These are phyloP conservation scores for Halcyon smyrnensis DNA, from an alignment of 2,797 vertebrate genomes.

Conservation along the genomic window DNA sequence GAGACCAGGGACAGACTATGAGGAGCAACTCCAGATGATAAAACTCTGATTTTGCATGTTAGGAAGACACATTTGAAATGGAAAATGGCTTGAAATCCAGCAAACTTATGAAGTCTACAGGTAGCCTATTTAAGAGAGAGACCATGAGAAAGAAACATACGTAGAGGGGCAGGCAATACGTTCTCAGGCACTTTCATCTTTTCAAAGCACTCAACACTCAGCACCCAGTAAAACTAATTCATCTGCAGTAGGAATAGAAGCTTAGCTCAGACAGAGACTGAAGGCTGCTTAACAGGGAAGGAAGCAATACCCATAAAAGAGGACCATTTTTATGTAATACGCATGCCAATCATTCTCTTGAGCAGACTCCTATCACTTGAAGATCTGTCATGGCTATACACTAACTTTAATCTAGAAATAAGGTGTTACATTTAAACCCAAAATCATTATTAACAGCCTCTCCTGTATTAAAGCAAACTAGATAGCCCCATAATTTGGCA, in stretches of 20 bases:
- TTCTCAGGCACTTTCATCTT: neutral
- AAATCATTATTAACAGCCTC: neutral
- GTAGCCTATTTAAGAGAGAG: neutral
- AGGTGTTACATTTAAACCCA: conserved; percentile 1
- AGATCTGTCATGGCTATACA: neutral
- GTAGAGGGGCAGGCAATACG: neutral
- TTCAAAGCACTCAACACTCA: neutral
- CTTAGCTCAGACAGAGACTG: neutral
- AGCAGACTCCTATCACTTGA: neutral
- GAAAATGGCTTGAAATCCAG: neutral
- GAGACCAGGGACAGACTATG: neutral
- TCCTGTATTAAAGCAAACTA: neutral
- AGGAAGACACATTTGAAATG: neutral
- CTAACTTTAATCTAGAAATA: neutral
- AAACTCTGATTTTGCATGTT: neutral
- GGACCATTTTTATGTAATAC: neutral
- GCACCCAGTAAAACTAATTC: neutral
- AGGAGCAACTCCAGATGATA: neutral
- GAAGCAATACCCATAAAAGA: neutral
- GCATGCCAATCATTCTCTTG: neutral
- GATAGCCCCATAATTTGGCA: neutral
- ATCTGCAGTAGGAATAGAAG: neutral
- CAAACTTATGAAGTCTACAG: neutral
- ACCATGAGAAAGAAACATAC: neutral
- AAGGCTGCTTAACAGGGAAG: neutral